These are phyloP conservation scores for Pollenia griseotomentosa DNA, from an alignment of 2,888 invertebrate species.

Conservation along the genomic window DNA sequence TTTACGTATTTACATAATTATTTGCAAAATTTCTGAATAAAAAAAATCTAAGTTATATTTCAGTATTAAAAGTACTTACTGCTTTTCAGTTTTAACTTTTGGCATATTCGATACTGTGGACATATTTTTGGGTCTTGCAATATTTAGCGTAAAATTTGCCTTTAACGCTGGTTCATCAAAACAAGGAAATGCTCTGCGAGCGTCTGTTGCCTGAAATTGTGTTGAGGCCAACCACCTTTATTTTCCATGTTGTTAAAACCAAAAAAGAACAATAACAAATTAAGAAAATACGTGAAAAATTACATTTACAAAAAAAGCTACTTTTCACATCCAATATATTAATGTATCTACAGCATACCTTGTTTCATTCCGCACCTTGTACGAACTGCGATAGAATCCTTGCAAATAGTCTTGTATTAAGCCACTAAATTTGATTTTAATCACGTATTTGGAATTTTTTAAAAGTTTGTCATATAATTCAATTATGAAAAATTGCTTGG, in stretches of 20 bases:
- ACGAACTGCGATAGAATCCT: constrained; percentile 94
- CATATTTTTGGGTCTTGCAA: constrained; percentile 90
- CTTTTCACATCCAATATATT: background rate
- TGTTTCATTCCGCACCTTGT: constrained; percentile 88
- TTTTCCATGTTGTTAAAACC: background rate
- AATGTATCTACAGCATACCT: constrained; percentile 85
- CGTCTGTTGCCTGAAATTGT: constrained; percentile 93
- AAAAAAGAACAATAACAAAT: background rate
- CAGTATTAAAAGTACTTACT: constrained; percentile 77
- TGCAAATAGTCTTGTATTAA: constrained; percentile 90
- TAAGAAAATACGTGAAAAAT: background rate
- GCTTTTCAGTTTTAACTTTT: constrained; percentile 77
- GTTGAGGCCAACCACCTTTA: constrained; percentile 91
- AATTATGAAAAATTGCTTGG: constrained; percentile 89
- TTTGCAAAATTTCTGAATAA: no score
- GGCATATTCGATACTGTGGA: constrained; percentile 93
- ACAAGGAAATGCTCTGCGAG: constrained; percentile 92
- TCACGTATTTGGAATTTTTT: constrained; percentile 87
- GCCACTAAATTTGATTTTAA: constrained; percentile 90
- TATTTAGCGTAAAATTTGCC: constrained; percentile 91
- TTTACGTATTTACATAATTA: no score
- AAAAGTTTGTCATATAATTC: constrained; percentile 86
- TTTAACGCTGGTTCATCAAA: constrained; percentile 95
- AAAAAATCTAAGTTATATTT: no score
- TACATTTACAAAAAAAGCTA: background rate